These are phyloP conservation scores for Monochamus alternatus DNA, from an alignment of 2,888 invertebrate species.

Conservation along the genomic window DNA sequence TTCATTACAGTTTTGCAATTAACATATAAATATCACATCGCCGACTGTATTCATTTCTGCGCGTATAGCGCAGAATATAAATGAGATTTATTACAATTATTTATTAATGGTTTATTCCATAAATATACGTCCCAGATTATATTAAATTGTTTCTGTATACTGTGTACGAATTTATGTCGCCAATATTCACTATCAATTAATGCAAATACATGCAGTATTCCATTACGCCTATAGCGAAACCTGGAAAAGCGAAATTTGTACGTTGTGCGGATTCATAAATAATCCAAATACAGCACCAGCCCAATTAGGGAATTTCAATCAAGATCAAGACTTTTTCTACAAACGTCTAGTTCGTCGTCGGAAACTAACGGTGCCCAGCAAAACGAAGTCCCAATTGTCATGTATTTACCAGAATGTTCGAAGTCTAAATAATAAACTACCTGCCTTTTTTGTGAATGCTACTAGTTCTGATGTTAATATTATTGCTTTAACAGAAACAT, in stretches of 20 bases:
- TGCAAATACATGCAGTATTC: not conserved
- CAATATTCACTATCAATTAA: constrained; percentile 29
- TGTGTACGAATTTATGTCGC: constrained; percentile 19
- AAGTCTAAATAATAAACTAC: too few species aligned
- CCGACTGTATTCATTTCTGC: constrained; percentile 9
- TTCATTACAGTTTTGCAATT: constrained; percentile 8
- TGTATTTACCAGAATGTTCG: too few species aligned
- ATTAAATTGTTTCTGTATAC: constrained; percentile 26
- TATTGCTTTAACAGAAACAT: too few species aligned
- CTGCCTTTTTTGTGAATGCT: too few species aligned
- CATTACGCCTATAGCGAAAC: not conserved
- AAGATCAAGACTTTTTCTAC: too few species aligned
- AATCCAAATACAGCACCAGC: not conserved
- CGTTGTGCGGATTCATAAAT: not conserved
- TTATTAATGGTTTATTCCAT: constrained; percentile 32
- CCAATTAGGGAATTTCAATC: too few species aligned
- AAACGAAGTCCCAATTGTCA: too few species aligned
- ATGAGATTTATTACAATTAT: constrained; percentile 25
- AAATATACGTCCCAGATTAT: constrained; percentile 27
- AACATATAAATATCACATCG: constrained; percentile 28
- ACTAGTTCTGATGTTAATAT: too few species aligned
- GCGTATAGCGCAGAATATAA: constrained; percentile 14
- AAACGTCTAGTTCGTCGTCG: too few species aligned
- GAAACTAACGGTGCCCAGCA: too few species aligned
- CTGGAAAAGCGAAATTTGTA: not conserved